Evolutionary conservation across 2,113 vertebrate species (phyloP).

Genomic region (Bucco capensis): DNA sequence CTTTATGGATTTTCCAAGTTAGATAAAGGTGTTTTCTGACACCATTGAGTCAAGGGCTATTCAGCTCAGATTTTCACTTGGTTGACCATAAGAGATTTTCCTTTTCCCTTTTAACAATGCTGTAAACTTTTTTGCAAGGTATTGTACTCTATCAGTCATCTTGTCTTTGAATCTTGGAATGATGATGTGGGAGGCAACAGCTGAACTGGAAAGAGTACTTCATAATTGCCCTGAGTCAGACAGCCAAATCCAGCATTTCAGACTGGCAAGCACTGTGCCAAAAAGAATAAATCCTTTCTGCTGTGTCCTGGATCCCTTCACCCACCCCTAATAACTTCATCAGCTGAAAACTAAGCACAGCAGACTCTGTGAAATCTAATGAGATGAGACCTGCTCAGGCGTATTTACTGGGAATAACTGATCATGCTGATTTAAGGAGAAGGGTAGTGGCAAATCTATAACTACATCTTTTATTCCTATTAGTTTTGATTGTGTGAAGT

Average conservation of each 20-base stretch:
- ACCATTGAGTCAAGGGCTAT: neutral
- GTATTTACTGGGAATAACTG: neutral
- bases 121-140: neutral
- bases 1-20: neutral
- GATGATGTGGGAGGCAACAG: constrained; percentile 55
- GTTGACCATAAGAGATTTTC: neutral
- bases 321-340: constrained; percentile 42
- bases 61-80: neutral
- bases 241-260: constrained; percentile 53
- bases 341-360: constrained; percentile 25
- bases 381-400: constrained; percentile 31
- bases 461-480: constrained; percentile 39
- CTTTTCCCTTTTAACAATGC: neutral
- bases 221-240: constrained; percentile 61
- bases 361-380: constrained; percentile 24
- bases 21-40: neutral
- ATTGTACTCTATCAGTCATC: constrained; percentile 27
- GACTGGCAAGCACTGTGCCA: constrained; percentile 25
- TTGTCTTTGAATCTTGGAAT: constrained; percentile 29
- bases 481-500: constrained; percentile 52
- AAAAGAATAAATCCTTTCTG: constrained; percentile 45
- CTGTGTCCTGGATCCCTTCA: constrained; percentile 48
- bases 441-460: constrained; percentile 29
- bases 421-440: constrained; percentile 44
- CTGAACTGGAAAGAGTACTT: constrained; percentile 56